These are phyloP conservation scores for Bos javanicus DNA, from an alignment of 2,113 vertebrate species.

Conservation along the genomic window DNA sequence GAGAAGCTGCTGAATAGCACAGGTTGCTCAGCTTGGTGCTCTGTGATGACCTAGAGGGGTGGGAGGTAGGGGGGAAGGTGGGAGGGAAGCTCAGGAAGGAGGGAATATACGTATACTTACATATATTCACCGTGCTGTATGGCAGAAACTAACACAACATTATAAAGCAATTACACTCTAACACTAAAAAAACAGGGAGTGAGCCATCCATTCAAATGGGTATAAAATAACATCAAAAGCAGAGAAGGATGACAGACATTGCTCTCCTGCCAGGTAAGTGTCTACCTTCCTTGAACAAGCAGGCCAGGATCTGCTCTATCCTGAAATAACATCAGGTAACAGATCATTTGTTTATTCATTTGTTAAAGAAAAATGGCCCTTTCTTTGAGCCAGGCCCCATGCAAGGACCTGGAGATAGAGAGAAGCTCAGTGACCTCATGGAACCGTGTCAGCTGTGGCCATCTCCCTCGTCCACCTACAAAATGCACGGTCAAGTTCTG, in stretches of 20 bases:
- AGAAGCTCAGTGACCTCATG: not conserved
- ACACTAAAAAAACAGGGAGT: not conserved
- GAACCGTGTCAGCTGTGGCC: not conserved
- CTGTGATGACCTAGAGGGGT: not conserved
- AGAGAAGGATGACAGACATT: not conserved
- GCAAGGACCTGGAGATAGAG: not conserved
- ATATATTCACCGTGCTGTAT: not conserved
- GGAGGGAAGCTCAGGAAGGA: not conserved
- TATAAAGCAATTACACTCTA: not conserved
- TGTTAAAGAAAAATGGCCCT: not conserved
- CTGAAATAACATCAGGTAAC: conserved; percentile 4
- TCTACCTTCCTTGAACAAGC: not conserved
- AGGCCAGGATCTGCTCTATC: not conserved
- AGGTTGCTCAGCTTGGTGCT: not conserved
- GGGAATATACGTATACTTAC: not conserved
- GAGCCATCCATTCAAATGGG: not conserved
- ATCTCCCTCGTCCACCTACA: not conserved
- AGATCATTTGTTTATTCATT: not conserved
- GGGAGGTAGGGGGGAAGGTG: not conserved
- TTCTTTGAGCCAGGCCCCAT: not conserved
- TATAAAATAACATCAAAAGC: not conserved
- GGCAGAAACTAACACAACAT: not conserved
- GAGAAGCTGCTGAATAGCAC: not conserved
- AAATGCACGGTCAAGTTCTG: not conserved
- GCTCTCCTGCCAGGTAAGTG: not conserved